These are phyloP conservation scores for Lepus timidus DNA, from an alignment of 2,113 vertebrate species.

Conservation along the genomic window DNA sequence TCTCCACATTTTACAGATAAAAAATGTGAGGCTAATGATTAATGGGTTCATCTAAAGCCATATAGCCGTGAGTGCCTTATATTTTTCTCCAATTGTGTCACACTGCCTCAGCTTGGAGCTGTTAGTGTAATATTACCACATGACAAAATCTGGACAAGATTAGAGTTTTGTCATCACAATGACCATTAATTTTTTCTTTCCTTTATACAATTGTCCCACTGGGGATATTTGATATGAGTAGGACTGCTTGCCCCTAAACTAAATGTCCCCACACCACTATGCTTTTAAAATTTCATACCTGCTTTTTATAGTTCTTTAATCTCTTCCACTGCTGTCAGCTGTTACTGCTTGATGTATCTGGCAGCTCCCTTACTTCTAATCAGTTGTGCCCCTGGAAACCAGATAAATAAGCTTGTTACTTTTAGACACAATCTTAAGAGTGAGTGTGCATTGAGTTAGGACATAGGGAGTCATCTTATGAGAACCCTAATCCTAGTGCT, in stretches of 20 bases:
- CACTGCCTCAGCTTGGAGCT: background rate
- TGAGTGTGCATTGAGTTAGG: constrained; percentile 15
- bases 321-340: constrained; percentile 64
- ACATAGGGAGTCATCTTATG: background rate
- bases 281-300: constrained; percentile 66
- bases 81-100: background rate
- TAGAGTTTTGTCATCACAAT: constrained; percentile 28
- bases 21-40: constrained; percentile 24
- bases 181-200: background rate
- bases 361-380: constrained; percentile 52
- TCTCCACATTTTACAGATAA: constrained; percentile 41
- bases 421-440: constrained; percentile 50
- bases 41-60: background rate
- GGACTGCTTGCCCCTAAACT: constrained; percentile 22
- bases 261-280: constrained; percentile 48
- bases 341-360: constrained; percentile 70
- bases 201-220: constrained; percentile 51
- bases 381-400: constrained; percentile 52
- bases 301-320: constrained; percentile 71
- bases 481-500: constrained; percentile 30
- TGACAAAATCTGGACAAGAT: constrained; percentile 48
- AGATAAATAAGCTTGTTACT: constrained; percentile 65
- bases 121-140: constrained; percentile 27
- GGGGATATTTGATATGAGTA: constrained; percentile 35
- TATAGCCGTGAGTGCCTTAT: background rate